Conservation (phyloP, 1,140 invertebrate species). For the Apis laboriosa region DNA sequence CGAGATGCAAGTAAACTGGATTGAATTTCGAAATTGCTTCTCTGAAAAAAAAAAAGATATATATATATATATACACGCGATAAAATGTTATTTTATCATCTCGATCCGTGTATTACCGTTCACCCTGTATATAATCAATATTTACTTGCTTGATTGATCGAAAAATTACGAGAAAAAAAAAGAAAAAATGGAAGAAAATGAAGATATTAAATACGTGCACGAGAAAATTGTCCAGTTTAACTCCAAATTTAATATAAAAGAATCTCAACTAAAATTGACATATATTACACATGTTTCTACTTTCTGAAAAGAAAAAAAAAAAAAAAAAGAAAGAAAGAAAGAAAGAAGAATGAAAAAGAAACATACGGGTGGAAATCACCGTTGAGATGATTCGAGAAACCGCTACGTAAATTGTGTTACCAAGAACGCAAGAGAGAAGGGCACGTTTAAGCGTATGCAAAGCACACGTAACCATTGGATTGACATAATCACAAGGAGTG, state of each 20-base stretch:
- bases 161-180: background rate
- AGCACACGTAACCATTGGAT: constrained; percentile 15
- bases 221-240: background rate
- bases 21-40: too few relatives aligned
- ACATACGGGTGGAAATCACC: background rate
- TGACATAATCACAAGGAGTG: constrained; percentile 33
- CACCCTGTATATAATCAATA: too few relatives aligned
- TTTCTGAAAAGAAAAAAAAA: too few relatives aligned
- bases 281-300: background rate
- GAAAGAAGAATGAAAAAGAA: background rate
- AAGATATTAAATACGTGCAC: background rate
- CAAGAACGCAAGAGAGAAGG: background rate
- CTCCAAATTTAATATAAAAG: background rate
- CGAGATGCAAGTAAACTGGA: too few relatives aligned
- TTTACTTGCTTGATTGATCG: too few relatives aligned
- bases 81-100: background rate
- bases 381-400: background rate
- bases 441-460: constrained; percentile 10
- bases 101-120: background rate
- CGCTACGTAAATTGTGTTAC: constrained; percentile 23
- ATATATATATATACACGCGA: too few relatives aligned
- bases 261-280: background rate
- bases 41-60: too few relatives aligned
- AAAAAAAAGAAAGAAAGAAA: too few relatives aligned
- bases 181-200: background rate